Evolutionary conservation across 2,888 invertebrate genomes (phyloP), one percentile per base, ranked within the genome.

Genomic region (Melinopterus prodromus): DNA sequence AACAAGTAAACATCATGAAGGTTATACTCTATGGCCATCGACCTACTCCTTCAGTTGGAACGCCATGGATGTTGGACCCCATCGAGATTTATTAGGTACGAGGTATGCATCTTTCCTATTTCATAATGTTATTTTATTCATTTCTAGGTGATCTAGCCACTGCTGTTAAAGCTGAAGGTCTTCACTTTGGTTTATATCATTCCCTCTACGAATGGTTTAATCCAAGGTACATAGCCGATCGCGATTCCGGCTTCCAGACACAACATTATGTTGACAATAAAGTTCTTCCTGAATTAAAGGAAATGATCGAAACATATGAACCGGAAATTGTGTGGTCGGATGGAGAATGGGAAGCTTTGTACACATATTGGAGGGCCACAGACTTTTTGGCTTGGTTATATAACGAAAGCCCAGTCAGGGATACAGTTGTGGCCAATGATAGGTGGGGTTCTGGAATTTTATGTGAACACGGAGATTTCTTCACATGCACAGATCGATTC

Each of bases 281-380:
- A 89, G 90, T 94, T 15, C 89, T 94, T 82, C 96, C 96, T 0
- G 98, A 98, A 88, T 90, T 98, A 86, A 91, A 92, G 82, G 97
- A 98, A 86, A 86, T 97, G 77, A 91, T 97, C 37, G 88, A 92
- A 80, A 90, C 90, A 80, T 96, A 95, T 85, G 87, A 91, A 80
- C 95, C 95, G 0, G 95, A 97, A 37, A 91, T 98, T 0, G 88
- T 98, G 15, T 98, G 98, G 98, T 94, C 97, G 0, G 98, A 98
- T 88, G 98, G 98, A 0, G 98, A 98, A 85, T 98, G 98, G 97
- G 98, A 97, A 87, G 95, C 96, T 0, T 89, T 92, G 0, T 95
- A 95, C 82, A 90, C 90, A 0, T 98, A 98, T 86, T 98, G 97
- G 97, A 93, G 93, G 83, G 93, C 97, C 0, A 94, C 93, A 72